A percentile compares a stretch with the other conserved stretches of the same genome.
These are phyloP conservation scores for Pseudorhiza aurosa DNA, from an alignment of 30 jellyfish, hydroid and myxozoan species.

Conservation along the genomic window DNA sequence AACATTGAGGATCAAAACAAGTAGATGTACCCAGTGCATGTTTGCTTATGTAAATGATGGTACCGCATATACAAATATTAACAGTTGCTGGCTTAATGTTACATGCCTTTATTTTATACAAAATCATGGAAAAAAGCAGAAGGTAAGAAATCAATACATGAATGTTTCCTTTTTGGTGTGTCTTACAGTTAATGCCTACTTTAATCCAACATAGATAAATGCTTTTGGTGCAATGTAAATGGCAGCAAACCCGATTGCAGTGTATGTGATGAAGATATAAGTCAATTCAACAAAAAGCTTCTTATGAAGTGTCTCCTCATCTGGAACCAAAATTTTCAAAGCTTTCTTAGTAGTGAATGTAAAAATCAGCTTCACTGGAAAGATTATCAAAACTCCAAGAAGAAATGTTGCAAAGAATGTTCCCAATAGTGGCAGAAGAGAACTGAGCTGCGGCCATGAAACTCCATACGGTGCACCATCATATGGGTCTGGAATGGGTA, in stretches of 20 bases:
- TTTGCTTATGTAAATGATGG: too few relatives aligned
- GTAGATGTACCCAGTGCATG: too few relatives aligned
- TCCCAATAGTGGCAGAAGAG: slow-evolving; percentile 23
- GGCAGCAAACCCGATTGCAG: slow-evolving; percentile 91
- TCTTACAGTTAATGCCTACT: neutral
- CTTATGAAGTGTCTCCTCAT: slow-evolving; percentile 57
- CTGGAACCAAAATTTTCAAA: slow-evolving; percentile 47
- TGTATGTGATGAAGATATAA: slow-evolving; percentile 76
- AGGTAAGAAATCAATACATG: too few relatives aligned
- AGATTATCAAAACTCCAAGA: slow-evolving; percentile 70
- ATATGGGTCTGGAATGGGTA: slow-evolving; percentile 88
- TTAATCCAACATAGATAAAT: slow-evolving; percentile 62
- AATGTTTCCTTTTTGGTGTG: too few relatives aligned
- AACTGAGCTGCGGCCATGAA: slow-evolving; percentile 6
- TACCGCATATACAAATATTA: too few relatives aligned
- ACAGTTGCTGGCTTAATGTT: too few relatives aligned
- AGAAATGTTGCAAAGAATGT: slow-evolving; percentile 43
- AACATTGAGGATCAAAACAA: too few relatives aligned
- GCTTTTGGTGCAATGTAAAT: slow-evolving; percentile 86
- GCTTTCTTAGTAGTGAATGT: slow-evolving; percentile 43
- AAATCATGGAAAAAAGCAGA: too few relatives aligned
- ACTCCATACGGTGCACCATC: slow-evolving; percentile 74
- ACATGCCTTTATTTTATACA: too few relatives aligned
- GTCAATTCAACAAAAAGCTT: slow-evolving; percentile 80
- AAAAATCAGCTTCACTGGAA: slow-evolving; percentile 79